A percentile compares a stretch with the other conserved stretches of the same genome.
phyloP scores from a whole-genome alignment of 2,888 invertebrate genomes.

The Didymodactylos carnosus region DNA sequence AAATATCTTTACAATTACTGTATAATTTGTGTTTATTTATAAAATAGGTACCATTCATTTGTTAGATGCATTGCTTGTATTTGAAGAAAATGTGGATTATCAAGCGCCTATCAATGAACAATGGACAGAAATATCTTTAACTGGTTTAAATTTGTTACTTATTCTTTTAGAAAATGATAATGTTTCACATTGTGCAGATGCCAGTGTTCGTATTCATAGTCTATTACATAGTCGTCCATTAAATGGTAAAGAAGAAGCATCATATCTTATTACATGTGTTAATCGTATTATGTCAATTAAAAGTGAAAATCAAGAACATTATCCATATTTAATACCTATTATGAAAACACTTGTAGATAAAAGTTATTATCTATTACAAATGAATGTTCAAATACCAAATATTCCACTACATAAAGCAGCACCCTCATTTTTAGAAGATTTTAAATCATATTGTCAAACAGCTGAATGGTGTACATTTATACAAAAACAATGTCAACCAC shows the following conservation, averaged over 20 bases:
- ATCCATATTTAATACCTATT: constrained; percentile 44
- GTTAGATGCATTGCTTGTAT: background rate
- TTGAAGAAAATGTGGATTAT: background rate
- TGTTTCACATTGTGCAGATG: constrained; percentile 42
- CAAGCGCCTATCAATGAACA: constrained; percentile 24
- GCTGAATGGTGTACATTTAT: constrained; percentile 39
- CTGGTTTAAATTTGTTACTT: constrained; percentile 16
- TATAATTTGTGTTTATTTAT: background rate
- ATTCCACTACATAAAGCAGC: constrained; percentile 40
- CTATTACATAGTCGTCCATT: constrained; percentile 42
- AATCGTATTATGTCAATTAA: constrained; percentile 18
- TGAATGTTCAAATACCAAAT: constrained; percentile 25
- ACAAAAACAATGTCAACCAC: constrained; percentile 37
- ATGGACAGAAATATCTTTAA: constrained; percentile 42
- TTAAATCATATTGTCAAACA: constrained; percentile 28
- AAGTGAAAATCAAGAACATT: constrained; percentile 37
- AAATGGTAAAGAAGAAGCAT: constrained; percentile 40
- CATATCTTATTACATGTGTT: constrained; percentile 36
- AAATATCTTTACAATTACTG: background rate
- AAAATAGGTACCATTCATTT: background rate
- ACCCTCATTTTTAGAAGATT: constrained; percentile 44
- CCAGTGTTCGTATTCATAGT: constrained; percentile 43
- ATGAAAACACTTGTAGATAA: constrained; percentile 45
- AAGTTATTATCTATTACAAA: constrained; percentile 27
- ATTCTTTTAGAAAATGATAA: constrained; percentile 1